These are phyloP conservation scores for Metopia argyrocephala DNA, from an alignment of 2,888 invertebrate genomes.

Conservation along the genomic window DNA sequence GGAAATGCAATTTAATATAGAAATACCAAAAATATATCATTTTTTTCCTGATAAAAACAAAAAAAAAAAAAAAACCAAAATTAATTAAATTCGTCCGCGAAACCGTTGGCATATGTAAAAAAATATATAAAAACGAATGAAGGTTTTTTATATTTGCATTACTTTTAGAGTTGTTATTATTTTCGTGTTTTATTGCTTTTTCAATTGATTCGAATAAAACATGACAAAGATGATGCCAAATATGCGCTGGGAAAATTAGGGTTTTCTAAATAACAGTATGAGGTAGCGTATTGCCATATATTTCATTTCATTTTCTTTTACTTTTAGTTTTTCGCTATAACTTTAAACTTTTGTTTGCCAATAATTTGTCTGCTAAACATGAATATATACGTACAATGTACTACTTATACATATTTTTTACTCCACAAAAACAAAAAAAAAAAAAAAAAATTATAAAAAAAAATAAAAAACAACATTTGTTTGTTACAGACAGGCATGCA, in stretches of 20 bases:
- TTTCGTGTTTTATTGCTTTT: background rate
- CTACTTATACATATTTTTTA: background rate
- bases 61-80: slow-evolving; percentile 1
- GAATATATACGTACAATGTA: slow-evolving; percentile 18
- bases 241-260: slow-evolving; percentile 8
- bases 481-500: slow-evolving; percentile 1
- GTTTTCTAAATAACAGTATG: background rate
- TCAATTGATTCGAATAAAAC: background rate
- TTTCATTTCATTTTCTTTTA: slow-evolving; percentile 10
- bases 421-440: background rate
- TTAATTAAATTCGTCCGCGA: slow-evolving; percentile 27
- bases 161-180: background rate
- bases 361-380: slow-evolving; percentile 30
- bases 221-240: slow-evolving; percentile 1
- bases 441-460: slow-evolving; percentile 11
- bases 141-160: slow-evolving; percentile 18
- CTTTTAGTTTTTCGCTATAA: slow-evolving; percentile 20
- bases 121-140: slow-evolving; percentile 25
- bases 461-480: slow-evolving; percentile 49
- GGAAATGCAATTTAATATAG: background rate
- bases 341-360: slow-evolving; percentile 46
- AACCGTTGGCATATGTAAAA: slow-evolving; percentile 29
- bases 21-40: background rate
- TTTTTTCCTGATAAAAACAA: background rate
- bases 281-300: slow-evolving; percentile 36